Base-by-base conservation (phyloP, 2,113 vertebrate genomes). In the Gadus macrocephalus region DNA sequence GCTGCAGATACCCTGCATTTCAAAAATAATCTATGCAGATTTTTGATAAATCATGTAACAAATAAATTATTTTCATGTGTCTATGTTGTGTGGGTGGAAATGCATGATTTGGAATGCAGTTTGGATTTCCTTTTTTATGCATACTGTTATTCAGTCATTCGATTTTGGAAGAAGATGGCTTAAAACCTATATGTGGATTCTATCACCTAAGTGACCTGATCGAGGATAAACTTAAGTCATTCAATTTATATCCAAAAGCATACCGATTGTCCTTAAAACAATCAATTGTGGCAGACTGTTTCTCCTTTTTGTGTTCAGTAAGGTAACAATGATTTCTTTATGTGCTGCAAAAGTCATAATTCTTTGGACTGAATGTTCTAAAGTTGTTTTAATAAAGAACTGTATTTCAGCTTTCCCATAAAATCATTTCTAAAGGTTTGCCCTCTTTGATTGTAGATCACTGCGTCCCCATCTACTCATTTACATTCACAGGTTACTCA, bases 131-230 rank as follows among this genome's bases (percentile, higher is more conserved):
- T 62, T 69, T 68, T 83, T 75, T 11, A 56, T 68, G 68, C 72
- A 79, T 75, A 70, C 80, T 71, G 70, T 56, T 49, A 85, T 72
- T 88, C 84, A 90, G 16, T n/a, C 87, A 77, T 90, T 85, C 83
- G 85, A 38, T 70, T 86, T 85, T 78, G 78, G 85, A 64, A 86
- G 85, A 83, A 59, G 78, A 86, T 83, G 78, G 60, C 84, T 85
- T 72, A 89, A 73, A 89, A 87, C 87, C 83, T 86, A 79, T 87
- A 82, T 74, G 80, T 85, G 73, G 75, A 76, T 71, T 72, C 81
- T 88, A 85, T 93, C 93, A 94, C 94, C 94, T 88, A 91, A 90
- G 94, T 92, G 93, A 93, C 94, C 93, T 96, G 78, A 90, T 93
- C 85, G 85, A 89, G 88, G 87, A 77, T 69, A 78, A 31, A 59